A percentile compares a stretch with the other conserved stretches of the same genome.
These are phyloP conservation scores for Protobothrops flavoviridis DNA, from an alignment of 2,113 vertebrate species.

Conservation along the genomic window DNA sequence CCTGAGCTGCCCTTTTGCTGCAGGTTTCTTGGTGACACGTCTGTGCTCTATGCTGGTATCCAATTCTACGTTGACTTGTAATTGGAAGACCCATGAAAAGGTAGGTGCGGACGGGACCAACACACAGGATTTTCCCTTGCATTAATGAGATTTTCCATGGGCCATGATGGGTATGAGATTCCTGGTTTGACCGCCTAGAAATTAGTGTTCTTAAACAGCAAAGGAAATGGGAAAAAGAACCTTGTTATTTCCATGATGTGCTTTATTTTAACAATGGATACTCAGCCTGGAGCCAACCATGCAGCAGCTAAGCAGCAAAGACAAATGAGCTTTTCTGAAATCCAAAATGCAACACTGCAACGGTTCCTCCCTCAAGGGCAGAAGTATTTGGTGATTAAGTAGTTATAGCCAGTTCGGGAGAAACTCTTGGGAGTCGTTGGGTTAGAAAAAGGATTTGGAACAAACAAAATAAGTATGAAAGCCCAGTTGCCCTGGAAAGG, in stretches of 20 bases:
- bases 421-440: not conserved
- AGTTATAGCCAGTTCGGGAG: not conserved
- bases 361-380: not conserved
- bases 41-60: slow-evolving; percentile 40
- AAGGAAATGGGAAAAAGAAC: too few relatives aligned
- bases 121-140: not conserved
- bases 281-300: not conserved
- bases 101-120: slow-evolving; percentile 44
- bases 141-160: not conserved
- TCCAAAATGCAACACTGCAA: not conserved
- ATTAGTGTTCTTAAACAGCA: not conserved
- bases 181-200: not conserved
- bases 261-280: not conserved
- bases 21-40: not conserved
- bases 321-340: not conserved
- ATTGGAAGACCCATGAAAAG: slow-evolving; percentile 63
- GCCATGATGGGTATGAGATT: not conserved
- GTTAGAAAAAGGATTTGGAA: not conserved
- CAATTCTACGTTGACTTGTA: slow-evolving; percentile 39
- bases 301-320: not conserved
- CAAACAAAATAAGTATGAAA: not conserved
- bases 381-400: not conserved
- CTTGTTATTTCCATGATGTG: not conserved
- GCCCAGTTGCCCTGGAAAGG: not conserved
- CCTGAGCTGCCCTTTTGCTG: not conserved